A percentile compares a stretch with the other conserved stretches of the same genome.
Evolutionary conservation across 2,113 vertebrate species (phyloP).

Genomic region (Mesocricetus auratus): DNA sequence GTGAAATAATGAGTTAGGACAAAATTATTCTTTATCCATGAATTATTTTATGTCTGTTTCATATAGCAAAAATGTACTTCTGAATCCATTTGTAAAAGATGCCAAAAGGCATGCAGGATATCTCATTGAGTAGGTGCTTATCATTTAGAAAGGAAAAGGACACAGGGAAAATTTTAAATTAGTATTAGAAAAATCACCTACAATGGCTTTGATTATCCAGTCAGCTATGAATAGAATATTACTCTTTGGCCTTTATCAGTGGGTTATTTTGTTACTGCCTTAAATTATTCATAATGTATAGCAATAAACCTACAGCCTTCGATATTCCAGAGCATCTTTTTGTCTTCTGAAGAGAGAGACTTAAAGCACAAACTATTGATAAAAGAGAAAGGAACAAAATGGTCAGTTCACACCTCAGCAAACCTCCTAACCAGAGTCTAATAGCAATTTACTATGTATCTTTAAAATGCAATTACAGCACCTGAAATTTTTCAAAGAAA

Average conservation of each 20-base stretch:
- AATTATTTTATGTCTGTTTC: constrained; percentile 45
- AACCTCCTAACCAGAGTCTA: constrained; percentile 62
- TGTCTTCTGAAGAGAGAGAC: constrained; percentile 68
- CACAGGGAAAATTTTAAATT: constrained; percentile 76
- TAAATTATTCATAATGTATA: constrained; percentile 80
- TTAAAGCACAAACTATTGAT: constrained; percentile 65
- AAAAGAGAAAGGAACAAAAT: constrained; percentile 77
- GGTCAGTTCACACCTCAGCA: constrained; percentile 78
- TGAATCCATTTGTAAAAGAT: constrained; percentile 57
- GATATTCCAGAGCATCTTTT: constrained; percentile 62
- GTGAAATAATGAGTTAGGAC: not conserved
- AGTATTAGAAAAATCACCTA: constrained; percentile 61
- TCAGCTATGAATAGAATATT: constrained; percentile 81
- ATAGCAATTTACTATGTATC: constrained; percentile 79
- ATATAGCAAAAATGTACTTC: constrained; percentile 42
- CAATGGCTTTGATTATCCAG: constrained; percentile 75
- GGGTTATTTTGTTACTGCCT: constrained; percentile 72
- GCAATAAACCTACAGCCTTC: constrained; percentile 72
- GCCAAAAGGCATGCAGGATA: not conserved
- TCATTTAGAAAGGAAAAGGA: constrained; percentile 46
- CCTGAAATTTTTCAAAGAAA: constrained; percentile 72
- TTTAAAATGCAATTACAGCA: constrained; percentile 76
- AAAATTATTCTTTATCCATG: not conserved
- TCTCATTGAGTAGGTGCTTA: constrained; percentile 54
- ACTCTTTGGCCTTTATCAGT: constrained; percentile 79